Conservation (phyloP, 1,140 invertebrate genomes). For the Bombus picipes region DNA sequence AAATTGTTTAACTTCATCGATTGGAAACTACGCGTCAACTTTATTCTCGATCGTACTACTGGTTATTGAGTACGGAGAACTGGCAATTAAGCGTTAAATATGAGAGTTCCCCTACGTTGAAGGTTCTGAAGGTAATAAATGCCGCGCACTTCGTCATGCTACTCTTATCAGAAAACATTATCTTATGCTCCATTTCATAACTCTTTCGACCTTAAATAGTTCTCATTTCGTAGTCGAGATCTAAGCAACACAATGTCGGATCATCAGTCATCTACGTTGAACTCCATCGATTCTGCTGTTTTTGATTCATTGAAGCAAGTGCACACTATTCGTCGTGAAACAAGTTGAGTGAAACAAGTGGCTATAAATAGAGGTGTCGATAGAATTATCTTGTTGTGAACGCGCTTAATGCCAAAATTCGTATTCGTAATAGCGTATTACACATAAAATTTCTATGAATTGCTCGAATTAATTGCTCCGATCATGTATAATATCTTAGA, state of each 20-base stretch:
- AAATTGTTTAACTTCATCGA: background rate
- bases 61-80: background rate
- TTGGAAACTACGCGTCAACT: background rate
- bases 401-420: background rate
- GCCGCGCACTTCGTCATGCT: background rate
- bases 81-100: conserved; percentile 17
- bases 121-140: background rate
- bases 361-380: background rate
- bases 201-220: background rate
- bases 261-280: background rate
- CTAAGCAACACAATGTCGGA: background rate
- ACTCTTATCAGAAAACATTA: conserved; percentile 15
- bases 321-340: background rate
- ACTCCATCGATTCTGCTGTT: background rate
- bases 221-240: background rate
- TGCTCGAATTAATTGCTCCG: background rate
- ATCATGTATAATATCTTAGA: too few species aligned
- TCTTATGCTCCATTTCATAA: background rate
- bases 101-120: background rate
- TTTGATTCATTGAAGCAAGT: background rate
- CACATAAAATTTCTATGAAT: background rate
- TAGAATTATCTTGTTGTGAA: background rate
- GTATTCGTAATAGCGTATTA: background rate
- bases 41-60: background rate
- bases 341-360: too few species aligned